phyloP scores from a whole-genome alignment of 2,888 invertebrate genomes.

The Dolichomitus sp. region DNA sequence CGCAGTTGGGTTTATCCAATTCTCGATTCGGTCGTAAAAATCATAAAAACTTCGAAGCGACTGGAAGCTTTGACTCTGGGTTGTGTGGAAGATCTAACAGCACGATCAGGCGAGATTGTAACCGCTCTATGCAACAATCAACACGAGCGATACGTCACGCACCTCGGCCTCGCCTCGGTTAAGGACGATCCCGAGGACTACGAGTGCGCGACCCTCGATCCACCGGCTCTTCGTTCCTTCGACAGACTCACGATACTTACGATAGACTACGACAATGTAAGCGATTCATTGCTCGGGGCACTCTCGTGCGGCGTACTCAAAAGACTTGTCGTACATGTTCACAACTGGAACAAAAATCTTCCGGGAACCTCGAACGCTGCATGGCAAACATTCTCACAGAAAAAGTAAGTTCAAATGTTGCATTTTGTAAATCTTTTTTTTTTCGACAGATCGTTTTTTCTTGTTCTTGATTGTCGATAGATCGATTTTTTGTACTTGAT shows the following conservation, averaged over 20 bases:
- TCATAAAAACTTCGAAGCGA: constrained; percentile 86
- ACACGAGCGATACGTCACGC: constrained; percentile 88
- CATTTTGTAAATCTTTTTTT: too few relatives aligned
- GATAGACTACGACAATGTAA: constrained; percentile 88
- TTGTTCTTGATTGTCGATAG: too few relatives aligned
- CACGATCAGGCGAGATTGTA: constrained; percentile 85
- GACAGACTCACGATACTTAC: constrained; percentile 84
- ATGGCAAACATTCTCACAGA: constrained; percentile 88
- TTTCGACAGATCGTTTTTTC: too few relatives aligned
- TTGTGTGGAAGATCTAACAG: constrained; percentile 87
- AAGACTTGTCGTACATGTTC: constrained; percentile 90
- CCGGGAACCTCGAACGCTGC: constrained; percentile 89
- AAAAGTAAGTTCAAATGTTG: constrained; percentile 82
- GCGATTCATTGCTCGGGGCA: constrained; percentile 86
- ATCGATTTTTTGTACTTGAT: too few relatives aligned
- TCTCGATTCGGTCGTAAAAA: constrained; percentile 82
- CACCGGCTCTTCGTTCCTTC: constrained; percentile 88
- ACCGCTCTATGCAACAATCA: constrained; percentile 83
- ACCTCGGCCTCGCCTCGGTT: constrained; percentile 91
- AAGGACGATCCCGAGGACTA: constrained; percentile 92
- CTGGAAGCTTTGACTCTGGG: constrained; percentile 87
- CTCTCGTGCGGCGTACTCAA: constrained; percentile 86
- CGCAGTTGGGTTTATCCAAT: constrained; percentile 66
- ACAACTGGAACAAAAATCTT: constrained; percentile 89
- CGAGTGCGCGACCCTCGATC: constrained; percentile 88